Evolutionary conservation across 2,113 vertebrate genomes (phyloP).

Genomic region (Rallus limicola): DNA sequence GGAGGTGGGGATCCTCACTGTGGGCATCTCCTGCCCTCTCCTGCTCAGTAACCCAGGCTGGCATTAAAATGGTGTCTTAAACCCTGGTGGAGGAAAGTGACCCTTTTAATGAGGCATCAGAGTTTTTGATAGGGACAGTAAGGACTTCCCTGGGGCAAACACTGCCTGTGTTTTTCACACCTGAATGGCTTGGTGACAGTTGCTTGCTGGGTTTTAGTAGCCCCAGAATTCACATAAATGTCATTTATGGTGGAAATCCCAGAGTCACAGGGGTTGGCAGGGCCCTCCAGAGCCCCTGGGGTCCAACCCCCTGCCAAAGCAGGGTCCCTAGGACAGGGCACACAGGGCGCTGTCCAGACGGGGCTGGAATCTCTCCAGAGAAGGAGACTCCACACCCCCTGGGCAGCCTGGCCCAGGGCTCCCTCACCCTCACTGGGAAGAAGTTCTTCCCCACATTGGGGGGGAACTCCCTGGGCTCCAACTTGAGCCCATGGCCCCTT

Average conservation of each 20-base stretch:
- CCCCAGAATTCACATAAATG: not conserved
- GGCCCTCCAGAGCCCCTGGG: too few species aligned
- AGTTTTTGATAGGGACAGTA: not conserved
- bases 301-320: too few species aligned
- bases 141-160: not conserved
- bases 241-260: not conserved
- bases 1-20: not conserved
- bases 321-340: too few species aligned
- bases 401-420: too few species aligned
- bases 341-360: too few species aligned
- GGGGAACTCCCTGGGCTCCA: too few species aligned
- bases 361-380: too few species aligned
- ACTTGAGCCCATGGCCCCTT: too few species aligned
- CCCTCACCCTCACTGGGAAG: too few species aligned
- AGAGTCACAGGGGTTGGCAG: too few species aligned
- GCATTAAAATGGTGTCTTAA: not conserved
- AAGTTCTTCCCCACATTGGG: too few species aligned
- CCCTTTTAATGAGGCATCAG: not conserved
- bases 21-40: not conserved
- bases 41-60: not conserved
- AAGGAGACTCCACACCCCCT: too few species aligned
- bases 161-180: not conserved
- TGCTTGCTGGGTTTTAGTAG: not conserved
- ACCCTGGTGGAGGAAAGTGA: not conserved
- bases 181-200: not conserved